phyloP scores from a whole-genome alignment of 2,888 invertebrate genomes.

The Andrena hattorfiana region DNA sequence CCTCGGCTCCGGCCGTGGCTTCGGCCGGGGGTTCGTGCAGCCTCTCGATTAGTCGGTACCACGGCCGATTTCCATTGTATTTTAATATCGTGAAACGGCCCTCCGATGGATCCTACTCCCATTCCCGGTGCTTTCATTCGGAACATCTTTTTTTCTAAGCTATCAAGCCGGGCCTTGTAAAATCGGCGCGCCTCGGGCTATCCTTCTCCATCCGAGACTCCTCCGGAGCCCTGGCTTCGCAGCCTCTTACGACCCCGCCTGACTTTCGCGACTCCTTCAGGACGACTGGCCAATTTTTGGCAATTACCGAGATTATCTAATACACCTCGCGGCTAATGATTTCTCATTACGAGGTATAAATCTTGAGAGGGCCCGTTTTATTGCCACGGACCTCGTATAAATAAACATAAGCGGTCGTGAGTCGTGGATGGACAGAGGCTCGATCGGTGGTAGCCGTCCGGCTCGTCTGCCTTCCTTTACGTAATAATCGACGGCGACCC shows the following conservation, averaged over 20 bases:
- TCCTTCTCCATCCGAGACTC: slow-evolving; percentile 38
- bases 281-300: slow-evolving; percentile 79
- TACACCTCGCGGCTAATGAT: slow-evolving; percentile 84
- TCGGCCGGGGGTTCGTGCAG: slow-evolving; percentile 14
- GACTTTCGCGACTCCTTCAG: slow-evolving; percentile 62
- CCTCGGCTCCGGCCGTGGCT: neutral
- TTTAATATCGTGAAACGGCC: slow-evolving; percentile 56
- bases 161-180: slow-evolving; percentile 52
- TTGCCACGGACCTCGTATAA: slow-evolving; percentile 37
- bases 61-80: slow-evolving; percentile 48
- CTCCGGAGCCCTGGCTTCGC: slow-evolving; percentile 14
- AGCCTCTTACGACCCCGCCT: slow-evolving; percentile 54
- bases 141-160: slow-evolving; percentile 57
- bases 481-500: slow-evolving; percentile 8
- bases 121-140: slow-evolving; percentile 45
- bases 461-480: slow-evolving; percentile 4
- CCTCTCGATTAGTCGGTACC: slow-evolving; percentile 41
- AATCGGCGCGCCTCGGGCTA: slow-evolving; percentile 69
- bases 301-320: slow-evolving; percentile 85
- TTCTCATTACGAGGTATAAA: slow-evolving; percentile 85
- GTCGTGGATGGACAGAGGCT: neutral
- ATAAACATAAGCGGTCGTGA: slow-evolving; percentile 39
- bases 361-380: slow-evolving; percentile 72
- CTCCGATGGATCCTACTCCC: slow-evolving; percentile 37
- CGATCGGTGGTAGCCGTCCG: neutral